Conservation (phyloP, 2,797 vertebrate species). For the Notamacropus eugenii region DNA sequence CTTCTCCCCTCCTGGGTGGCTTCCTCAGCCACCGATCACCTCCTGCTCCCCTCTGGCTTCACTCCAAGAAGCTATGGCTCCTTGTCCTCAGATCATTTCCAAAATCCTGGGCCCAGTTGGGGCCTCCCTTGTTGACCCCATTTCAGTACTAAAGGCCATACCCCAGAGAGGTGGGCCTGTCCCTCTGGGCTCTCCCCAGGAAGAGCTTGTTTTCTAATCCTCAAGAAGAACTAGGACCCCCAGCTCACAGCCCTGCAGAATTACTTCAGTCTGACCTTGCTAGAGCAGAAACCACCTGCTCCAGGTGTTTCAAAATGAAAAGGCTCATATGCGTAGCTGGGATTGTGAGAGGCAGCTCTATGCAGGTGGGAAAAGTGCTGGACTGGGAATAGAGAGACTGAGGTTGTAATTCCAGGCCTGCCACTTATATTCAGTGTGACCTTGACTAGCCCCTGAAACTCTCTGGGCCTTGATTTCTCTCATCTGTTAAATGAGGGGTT, state of each 20-base stretch:
- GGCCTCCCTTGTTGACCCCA: background rate
- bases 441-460: background rate
- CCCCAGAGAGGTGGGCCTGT: background rate
- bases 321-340: slow-evolving; percentile 20
- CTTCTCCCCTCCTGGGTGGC: slow-evolving; percentile 48
- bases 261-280: slow-evolving; percentile 9
- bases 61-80: background rate
- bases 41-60: background rate
- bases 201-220: background rate
- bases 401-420: background rate
- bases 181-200: background rate
- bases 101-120: background rate
- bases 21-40: background rate
- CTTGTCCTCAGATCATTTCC: background rate
- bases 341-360: slow-evolving; percentile 1
- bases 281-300: slow-evolving; percentile 11
- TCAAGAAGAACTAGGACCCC: background rate
- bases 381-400: background rate
- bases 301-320: slow-evolving; percentile 22
- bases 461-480: background rate
- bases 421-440: background rate
- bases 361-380: background rate
- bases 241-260: background rate
- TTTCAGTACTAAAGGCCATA: background rate
- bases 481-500: background rate